Percentiles rank a stretch among this genome's conserved stretches.
Evolutionary conservation across 2,113 vertebrate species (phyloP).

Genomic region (Oryctolagus cuniculus): DNA sequence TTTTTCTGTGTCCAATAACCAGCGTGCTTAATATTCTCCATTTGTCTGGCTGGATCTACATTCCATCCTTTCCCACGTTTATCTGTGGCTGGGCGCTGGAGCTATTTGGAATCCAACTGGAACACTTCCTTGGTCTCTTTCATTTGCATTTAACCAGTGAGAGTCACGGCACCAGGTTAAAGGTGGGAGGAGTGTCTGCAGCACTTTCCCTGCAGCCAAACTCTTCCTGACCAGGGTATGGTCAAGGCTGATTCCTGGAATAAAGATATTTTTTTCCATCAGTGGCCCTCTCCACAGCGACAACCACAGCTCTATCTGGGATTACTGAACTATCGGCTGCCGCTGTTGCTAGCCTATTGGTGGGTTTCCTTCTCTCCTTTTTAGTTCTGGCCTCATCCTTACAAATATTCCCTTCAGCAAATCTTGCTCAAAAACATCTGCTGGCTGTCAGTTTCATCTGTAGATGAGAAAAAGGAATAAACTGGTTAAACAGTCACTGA

Average conservation of each 20-base stretch:
- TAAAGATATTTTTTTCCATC: not conserved
- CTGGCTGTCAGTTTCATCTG: not conserved
- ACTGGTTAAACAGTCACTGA: not conserved
- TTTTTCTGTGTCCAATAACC: not conserved
- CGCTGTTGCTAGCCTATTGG: not conserved
- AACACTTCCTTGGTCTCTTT: not conserved
- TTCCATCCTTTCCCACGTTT: not conserved
- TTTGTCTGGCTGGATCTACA: not conserved
- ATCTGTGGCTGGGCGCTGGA: not conserved
- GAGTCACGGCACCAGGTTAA: not conserved
- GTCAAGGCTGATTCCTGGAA: not conserved
- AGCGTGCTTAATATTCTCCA: not conserved
- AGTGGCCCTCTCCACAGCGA: not conserved
- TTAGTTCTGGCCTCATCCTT: not conserved
- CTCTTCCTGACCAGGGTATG: not conserved
- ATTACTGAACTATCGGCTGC: not conserved
- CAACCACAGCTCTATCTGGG: not conserved
- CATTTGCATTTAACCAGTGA: not conserved
- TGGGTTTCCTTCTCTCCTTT: not conserved
- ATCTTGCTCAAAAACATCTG: not conserved
- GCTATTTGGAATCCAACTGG: not conserved
- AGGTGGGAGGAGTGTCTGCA: not conserved
- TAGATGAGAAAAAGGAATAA: not conserved
- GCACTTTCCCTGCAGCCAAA: not conserved
- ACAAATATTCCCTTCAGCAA: not conserved